These are phyloP conservation scores for Alitta virens DNA, from an alignment of 2,888 invertebrate genomes.

Conservation along the genomic window DNA sequence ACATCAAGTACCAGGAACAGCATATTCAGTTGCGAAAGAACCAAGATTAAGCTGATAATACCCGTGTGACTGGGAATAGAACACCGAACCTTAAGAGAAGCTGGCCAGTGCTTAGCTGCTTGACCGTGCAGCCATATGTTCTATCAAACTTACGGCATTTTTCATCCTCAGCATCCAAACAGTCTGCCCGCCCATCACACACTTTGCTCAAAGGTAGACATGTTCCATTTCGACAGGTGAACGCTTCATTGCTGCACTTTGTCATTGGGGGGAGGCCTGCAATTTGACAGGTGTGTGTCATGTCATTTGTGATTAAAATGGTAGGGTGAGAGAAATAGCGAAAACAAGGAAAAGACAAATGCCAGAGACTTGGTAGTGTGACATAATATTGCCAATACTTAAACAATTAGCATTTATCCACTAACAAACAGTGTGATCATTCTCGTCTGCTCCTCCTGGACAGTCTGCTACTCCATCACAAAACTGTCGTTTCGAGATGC, in stretches of 20 bases:
- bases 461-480: conserved; percentile 24
- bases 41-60: too few species aligned
- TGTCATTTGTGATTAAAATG: too few species aligned
- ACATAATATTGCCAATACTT: too few species aligned
- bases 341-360: too few species aligned
- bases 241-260: not conserved
- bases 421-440: conserved; percentile 1
- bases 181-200: conserved; percentile 75
- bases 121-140: too few species aligned
- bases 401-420: not conserved
- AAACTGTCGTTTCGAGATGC: conserved; percentile 26
- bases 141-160: conserved; percentile 76
- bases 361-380: too few species aligned
- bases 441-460: conserved; percentile 23
- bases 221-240: conserved; percentile 12
- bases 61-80: too few species aligned
- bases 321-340: too few species aligned
- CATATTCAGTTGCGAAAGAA: too few species aligned
- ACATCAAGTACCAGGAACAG: too few species aligned
- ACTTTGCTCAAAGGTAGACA: conserved; percentile 58
- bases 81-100: too few species aligned
- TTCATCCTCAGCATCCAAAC: conserved; percentile 62
- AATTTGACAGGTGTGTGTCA: not conserved
- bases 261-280: not conserved
- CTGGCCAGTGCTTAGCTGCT: too few species aligned